Evolutionary conservation across 2,113 vertebrate genomes (phyloP).

Genomic region (Paratilapia polleni): DNA sequence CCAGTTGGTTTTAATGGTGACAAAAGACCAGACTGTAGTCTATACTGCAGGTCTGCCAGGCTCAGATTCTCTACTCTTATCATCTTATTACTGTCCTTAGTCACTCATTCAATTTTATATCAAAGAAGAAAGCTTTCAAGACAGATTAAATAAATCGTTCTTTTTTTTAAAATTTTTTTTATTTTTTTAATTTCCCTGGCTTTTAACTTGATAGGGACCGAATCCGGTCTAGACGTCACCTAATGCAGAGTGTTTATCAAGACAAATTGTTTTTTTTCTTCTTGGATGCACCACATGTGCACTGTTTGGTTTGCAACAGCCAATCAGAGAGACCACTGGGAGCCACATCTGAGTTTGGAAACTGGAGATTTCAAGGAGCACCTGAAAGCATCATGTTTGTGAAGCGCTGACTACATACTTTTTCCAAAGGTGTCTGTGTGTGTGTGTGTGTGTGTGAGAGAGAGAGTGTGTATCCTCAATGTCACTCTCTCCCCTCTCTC

Average conservation of each 20-base stretch:
- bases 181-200: conserved; percentile 11
- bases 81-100: background rate
- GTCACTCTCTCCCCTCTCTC: conserved; percentile 78
- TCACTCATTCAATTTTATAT: conserved; percentile 35
- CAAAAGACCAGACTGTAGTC: background rate
- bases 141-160: conserved; percentile 30
- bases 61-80: conserved; percentile 3
- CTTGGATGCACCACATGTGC: conserved; percentile 6
- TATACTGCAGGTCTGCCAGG: background rate
- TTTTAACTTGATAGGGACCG: conserved; percentile 69
- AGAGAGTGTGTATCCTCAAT: conserved; percentile 77
- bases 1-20: background rate
- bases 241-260: conserved; percentile 25
- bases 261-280: conserved; percentile 27
- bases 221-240: conserved; percentile 74
- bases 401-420: conserved; percentile 71
- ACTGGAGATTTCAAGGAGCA: background rate
- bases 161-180: conserved; percentile 19
- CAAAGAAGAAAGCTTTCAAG: conserved; percentile 34
- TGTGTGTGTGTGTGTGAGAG: conserved; percentile 27
- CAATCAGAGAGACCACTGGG: conserved; percentile 3
- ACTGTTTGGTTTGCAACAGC: background rate
- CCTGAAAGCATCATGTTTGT: conserved; percentile 40
- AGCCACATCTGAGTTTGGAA: background rate
- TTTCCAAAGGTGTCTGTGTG: conserved; percentile 17